Evolutionary conservation across 1,140 invertebrate species (phyloP).

Genomic region (Solen grandis): DNA sequence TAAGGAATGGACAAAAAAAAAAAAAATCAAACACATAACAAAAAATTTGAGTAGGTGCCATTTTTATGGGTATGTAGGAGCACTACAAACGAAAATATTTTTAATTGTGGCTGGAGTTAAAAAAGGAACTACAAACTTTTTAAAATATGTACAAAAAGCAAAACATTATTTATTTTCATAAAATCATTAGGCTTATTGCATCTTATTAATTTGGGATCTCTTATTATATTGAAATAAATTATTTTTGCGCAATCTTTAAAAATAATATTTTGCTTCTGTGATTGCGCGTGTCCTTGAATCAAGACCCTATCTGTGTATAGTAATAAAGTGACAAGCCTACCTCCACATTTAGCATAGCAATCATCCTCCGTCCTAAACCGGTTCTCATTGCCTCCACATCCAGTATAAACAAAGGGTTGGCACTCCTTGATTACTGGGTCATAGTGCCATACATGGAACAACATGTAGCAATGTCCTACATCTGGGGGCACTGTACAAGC

Average conservation of each 20-base stretch:
- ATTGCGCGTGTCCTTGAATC: neutral
- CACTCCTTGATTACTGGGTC: neutral
- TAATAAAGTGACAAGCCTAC: neutral
- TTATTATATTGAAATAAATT: neutral
- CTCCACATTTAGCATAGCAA: conserved; percentile 30
- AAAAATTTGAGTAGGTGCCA: no score
- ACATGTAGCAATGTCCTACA: neutral
- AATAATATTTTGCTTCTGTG: neutral
- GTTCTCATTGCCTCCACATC: conserved; percentile 26
- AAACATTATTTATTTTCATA: neutral
- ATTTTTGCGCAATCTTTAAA: neutral
- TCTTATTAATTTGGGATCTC: neutral
- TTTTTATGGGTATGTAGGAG: no score
- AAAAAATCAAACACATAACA: no score
- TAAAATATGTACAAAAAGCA: no score
- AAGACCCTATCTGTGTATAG: neutral
- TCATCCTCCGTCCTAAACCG: conserved; percentile 26
- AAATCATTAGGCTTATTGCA: neutral
- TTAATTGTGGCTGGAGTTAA: no score
- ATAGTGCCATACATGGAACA: conserved; percentile 22
- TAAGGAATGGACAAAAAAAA: no score
- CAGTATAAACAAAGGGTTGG: conserved; percentile 2
- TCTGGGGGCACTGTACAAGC: conserved; percentile 2
- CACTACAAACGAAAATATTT: no score
- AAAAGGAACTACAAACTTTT: no score